These are phyloP conservation scores for Chrosomus eos DNA, from an alignment of 2,797 vertebrate genomes.

Conservation along the genomic window DNA sequence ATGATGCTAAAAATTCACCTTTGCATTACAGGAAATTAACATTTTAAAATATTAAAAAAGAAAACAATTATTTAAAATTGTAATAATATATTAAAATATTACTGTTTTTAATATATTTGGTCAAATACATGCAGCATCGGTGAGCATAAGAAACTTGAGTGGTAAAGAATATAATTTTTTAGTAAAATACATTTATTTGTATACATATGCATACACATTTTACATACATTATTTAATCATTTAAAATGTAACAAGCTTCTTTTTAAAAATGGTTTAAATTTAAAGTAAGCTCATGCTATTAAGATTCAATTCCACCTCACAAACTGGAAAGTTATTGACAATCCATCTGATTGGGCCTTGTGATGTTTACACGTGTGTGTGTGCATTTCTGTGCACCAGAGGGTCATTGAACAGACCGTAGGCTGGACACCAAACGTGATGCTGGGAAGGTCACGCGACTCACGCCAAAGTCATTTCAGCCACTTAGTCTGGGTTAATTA, in stretches of 20 bases:
- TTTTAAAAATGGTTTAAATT: not conserved
- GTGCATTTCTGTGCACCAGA: not conserved
- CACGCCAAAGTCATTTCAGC: conserved; percentile 27
- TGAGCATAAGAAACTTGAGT: not conserved
- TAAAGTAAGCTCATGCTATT: not conserved
- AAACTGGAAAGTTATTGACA: not conserved
- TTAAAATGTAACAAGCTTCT: not conserved
- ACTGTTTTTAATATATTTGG: not conserved
- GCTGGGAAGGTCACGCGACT: conserved; percentile 44
- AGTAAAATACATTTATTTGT: not conserved
- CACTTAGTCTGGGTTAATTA: conserved; percentile 49
- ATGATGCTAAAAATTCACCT: not conserved
- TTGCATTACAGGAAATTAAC: not conserved
- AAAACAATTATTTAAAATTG: not conserved
- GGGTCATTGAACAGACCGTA: conserved; percentile 16
- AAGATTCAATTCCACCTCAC: not conserved
- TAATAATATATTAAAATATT: not conserved
- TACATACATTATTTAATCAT: not conserved
- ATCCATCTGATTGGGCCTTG: not conserved
- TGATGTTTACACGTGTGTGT: not conserved
- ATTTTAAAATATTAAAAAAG: not conserved
- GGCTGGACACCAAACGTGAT: not conserved
- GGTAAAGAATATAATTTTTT: not conserved
- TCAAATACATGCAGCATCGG: not conserved
- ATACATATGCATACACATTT: not conserved